A percentile compares a stretch with the other conserved stretches of the same genome.
Conservation (phyloP, 2,113 vertebrate genomes). For the Saguinus midas region DNA sequence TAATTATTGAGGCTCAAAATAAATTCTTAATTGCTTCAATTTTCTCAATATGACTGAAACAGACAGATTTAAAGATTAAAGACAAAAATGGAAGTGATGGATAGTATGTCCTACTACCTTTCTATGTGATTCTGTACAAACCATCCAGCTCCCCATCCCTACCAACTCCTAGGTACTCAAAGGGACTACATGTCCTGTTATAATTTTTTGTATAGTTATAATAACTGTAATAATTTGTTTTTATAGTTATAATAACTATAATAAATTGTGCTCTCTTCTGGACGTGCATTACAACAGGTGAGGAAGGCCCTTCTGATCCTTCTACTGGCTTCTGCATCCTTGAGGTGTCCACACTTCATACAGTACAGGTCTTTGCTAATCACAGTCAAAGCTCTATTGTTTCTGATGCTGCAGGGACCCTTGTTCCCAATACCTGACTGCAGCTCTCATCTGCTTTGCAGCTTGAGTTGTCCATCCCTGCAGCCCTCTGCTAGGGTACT, state of each 20-base stretch:
- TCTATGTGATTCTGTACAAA: neutral
- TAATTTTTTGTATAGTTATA: neutral
- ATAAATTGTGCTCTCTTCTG: neutral
- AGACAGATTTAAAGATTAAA: neutral
- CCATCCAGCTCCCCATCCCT: neutral
- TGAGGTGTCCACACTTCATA: neutral
- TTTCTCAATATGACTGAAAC: neutral
- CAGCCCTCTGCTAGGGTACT: neutral
- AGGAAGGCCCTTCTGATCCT: neutral
- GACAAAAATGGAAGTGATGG: neutral
- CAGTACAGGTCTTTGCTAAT: neutral
- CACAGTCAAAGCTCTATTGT: neutral
- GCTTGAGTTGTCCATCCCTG: rapidly evolving
- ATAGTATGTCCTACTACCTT: neutral
- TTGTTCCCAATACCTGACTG: neutral
- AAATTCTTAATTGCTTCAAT: neutral
- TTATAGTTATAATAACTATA: neutral
- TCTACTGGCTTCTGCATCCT: neutral
- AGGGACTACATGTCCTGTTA: neutral
- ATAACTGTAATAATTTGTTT: neutral
- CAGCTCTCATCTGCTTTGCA: neutral
- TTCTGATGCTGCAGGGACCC: neutral
- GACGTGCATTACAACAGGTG: neutral
- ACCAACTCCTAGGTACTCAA: neutral
- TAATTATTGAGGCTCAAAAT: neutral